Conservation (phyloP, 2,797 vertebrate genomes). For the Ibycter americanus region DNA sequence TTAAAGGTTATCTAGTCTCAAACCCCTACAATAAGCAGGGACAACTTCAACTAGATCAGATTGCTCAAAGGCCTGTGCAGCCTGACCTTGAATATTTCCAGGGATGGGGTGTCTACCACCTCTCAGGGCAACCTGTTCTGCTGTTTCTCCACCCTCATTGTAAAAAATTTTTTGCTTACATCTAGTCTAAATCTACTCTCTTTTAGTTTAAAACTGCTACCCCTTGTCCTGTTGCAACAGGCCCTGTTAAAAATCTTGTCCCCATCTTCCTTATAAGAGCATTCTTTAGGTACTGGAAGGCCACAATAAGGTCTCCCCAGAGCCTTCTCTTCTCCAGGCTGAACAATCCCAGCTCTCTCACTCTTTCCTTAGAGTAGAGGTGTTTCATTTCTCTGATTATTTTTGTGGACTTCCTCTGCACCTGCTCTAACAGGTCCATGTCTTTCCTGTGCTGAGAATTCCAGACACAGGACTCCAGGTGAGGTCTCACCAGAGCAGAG, state of each 20-base stretch:
- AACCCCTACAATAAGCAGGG: neutral
- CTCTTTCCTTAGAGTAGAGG: neutral
- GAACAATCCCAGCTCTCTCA: too few relatives aligned
- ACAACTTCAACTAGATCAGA: neutral
- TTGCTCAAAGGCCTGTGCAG: neutral
- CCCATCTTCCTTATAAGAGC: too few relatives aligned
- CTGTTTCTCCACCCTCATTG: neutral
- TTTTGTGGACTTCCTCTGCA: neutral
- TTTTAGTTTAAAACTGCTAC: neutral
- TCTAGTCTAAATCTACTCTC: neutral
- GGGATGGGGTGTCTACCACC: neutral
- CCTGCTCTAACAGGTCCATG: neutral
- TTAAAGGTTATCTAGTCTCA: neutral
- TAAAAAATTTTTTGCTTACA: neutral
- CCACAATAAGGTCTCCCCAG: too few relatives aligned
- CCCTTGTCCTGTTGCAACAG: neutral
- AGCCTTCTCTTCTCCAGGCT: too few relatives aligned
- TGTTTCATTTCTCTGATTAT: neutral
- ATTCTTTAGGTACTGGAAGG: too few relatives aligned
- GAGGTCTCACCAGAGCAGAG: too few relatives aligned
- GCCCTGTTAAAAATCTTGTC: too few relatives aligned
- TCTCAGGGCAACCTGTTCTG: neutral
- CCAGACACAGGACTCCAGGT: too few relatives aligned
- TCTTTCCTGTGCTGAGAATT: neutral
- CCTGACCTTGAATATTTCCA: neutral